Base-by-base conservation (phyloP, 1,140 invertebrate genomes). In the Pseudomyrmex gracilis region DNA sequence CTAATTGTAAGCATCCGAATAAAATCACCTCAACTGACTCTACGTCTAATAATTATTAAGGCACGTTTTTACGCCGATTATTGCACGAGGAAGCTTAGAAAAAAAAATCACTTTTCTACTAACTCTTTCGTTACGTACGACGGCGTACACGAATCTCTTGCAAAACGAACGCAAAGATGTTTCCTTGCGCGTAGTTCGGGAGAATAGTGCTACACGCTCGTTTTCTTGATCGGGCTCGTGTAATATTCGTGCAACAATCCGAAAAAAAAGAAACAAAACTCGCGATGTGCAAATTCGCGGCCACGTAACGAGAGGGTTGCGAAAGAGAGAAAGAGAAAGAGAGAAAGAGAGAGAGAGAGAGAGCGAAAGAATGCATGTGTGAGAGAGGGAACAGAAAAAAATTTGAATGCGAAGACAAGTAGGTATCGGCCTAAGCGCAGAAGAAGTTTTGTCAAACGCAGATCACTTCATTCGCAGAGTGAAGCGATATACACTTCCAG, bases 391-490 rank as follows among this genome's bases (percentile, higher is more conserved):
- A 34, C 34, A 34, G 34, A 34, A 34, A 34, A 34, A 34, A 34
- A 34, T 34, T 53, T 66, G 47, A 53, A 43, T 76, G 51, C 13
- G n/a, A 43, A 74, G 71, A 74, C 49, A 83, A 86, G 74, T 63
- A 86, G 80, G 90, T 55, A 91, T 74, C 90, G 90, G 90, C 90
- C 90, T 91, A 91, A 91, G 82, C 64, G 89, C 76, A n/a, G 34
- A 47, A 4, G 17, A 76, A 9, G 45, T 22, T 64, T 22, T 73
- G 22, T 70, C 20, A 47, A 53, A 51, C 22, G 20, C 53, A 53
- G 9, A 24, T 58, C 45, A 12, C n/a, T 55, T 15, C 17, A 58
- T 53, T 64, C 34, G 17, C 3, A n/a, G 45, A 64, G n/a, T 63
- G 2, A 74, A 63, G 17, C 24, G 15, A 66, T 76, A 43, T 64